Conservation (phyloP, 2,797 vertebrate genomes). For the Myripristis jacobus region DNA sequence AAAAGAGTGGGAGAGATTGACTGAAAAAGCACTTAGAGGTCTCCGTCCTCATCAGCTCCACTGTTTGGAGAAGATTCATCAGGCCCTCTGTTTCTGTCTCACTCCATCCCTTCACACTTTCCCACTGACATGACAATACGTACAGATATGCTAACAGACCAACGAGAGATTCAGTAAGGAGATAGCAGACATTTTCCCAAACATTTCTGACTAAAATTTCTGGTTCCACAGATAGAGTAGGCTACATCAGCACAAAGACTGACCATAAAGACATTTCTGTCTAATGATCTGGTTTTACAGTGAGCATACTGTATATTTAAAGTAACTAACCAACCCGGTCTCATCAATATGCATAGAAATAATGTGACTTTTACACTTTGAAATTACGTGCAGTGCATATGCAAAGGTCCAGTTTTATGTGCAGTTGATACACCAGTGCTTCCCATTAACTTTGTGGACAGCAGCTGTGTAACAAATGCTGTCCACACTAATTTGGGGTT, state of each 20-base stretch:
- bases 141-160: not conserved
- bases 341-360: too few relatives aligned
- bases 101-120: not conserved
- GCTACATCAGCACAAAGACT: not conserved
- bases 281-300: too few relatives aligned
- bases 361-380: too few relatives aligned
- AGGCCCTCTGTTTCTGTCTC: not conserved
- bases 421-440: too few relatives aligned
- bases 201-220: not conserved
- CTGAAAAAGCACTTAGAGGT: slow-evolving; percentile 48
- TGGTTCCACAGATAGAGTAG: not conserved
- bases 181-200: not conserved
- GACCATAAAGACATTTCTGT: too few relatives aligned
- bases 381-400: too few relatives aligned
- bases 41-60: slow-evolving; percentile 34
- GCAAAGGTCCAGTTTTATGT: too few relatives aligned
- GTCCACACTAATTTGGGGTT: too few relatives aligned
- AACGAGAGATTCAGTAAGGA: not conserved
- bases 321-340: too few relatives aligned
- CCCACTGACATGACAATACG: not conserved
- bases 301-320: too few relatives aligned
- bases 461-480: too few relatives aligned
- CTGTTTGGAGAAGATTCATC: slow-evolving; percentile 21
- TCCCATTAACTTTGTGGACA: too few relatives aligned
- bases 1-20: slow-evolving; percentile 49